Base-by-base conservation (phyloP, 92 coral and sea anemone genomes). In the Micromussa lordhowensis region DNA sequence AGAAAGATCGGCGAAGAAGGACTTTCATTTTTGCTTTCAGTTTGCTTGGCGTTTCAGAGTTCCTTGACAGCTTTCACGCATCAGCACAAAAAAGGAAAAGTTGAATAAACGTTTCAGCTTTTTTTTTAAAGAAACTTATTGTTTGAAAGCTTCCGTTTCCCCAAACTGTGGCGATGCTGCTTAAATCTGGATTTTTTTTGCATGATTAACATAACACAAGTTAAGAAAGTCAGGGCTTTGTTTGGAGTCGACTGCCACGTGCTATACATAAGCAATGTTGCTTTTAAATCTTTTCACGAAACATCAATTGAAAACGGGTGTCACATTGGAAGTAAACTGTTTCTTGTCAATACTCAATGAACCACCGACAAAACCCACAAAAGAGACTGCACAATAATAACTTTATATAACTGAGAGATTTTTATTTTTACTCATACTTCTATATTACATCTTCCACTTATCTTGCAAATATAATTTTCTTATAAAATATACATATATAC, bases 401-500 rank as follows among this genome's bases (percentile, higher is more conserved):
- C 82, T 26, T n/a, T 34, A n/a, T 58, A 31, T 85, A 34, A 75
- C 61, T 24, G 59, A 29, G 51, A 44, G 36, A 77, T 40, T 76
- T 61, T 86, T 86, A 36, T 61, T 48, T n/a, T 14, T 76, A 75
- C 30, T 63, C 77, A 61, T 77, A 24, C 30, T 19, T 63, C 51
- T 61, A 63, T 64, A 16, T 77, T 68, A 36, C 64, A 44, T 63
- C 70, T 66, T 35, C 30, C 55, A 28, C 31, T 22, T 66, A 86
- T 86, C 17, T 86, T 86, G 77, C 76, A 86, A 86, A 86, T 86
- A 86, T 86, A 86, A 77, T 63, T 86, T 85, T 51, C 64, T 68
- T 77, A 86, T 78, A 86, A 86, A 77, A 86, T 86, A 77, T 86
- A 77, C 89, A 86, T 63, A 76, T 63, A 64, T 44, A 78, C 89